Evolutionary conservation across 2,888 invertebrate species (phyloP), one percentile per base, ranked within the genome.

Genomic region (Laothoe populi): DNA sequence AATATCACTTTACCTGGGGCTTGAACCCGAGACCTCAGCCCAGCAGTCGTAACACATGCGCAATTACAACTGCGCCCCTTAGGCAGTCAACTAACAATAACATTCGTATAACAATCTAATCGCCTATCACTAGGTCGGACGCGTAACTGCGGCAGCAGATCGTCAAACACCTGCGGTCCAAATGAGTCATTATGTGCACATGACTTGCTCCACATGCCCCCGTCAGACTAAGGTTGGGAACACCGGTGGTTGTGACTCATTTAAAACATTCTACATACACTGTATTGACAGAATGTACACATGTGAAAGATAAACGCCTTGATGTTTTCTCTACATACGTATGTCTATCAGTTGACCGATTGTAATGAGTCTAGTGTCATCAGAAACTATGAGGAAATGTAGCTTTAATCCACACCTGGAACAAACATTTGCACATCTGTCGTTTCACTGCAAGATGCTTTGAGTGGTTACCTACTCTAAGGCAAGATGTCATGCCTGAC

Each of bases 181-280:
- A 46, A 57, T 64, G 64, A 64, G 48, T 64, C 64, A 64, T 62
- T 61, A 53, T n/a, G 19, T 60, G 35, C 59, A 62, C 62, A 49
- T 62, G 62, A 63, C 49, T 38, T 53, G 59, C 38, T 64, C 76
- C 77, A 74, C 75, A 73, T 75, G 75, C 60, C 45, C 44, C 72
- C 57, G 61, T 31, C 73, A 67, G 60, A 66, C 64, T 70, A 74
- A 75, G 76, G 76, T 74, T 71, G 75, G 76, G 76, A 74, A 70
- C 74, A 74, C 76, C 77, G 65, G 45, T 45, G n/a, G 61, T n/a
- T 48, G 58, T 76, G 76, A 77, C 69, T 77, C 76, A 66, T 13
- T 2, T 11, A 38, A 11, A 13, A 38, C 1, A 31, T 31, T 31
- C 1, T 31, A 31, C 5, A 31, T 31, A 31, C 31, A 8, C 31